Evolutionary conservation across 2,113 vertebrate species (phyloP), one percentile per base, ranked within the genome.

Genomic region (Charina bottae): DNA sequence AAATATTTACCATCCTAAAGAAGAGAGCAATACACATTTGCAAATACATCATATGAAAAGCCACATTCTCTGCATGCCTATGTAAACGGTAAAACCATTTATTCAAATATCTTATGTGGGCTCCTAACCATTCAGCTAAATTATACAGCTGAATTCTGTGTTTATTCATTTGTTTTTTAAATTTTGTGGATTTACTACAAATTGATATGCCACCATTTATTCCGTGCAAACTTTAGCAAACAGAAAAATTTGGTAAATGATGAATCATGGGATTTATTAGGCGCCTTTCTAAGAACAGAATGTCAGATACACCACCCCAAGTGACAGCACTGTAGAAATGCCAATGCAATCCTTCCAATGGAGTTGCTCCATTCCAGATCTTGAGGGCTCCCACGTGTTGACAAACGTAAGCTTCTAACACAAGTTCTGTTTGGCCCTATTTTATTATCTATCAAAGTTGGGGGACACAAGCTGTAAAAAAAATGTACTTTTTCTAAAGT

Each of bases 91-190:
- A 68, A 87, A 37, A 23, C 84, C 49, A 42, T 55, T 87, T 42
- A 68, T 62, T 85, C 90, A 62, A 85, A 26, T 86, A 55, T 68
- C 37, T 90, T 78, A 26, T 28, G 87, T 42, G 24, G 55, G 33
- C 2, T 72, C 33, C 85, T 58, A 87, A 55, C 62, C 23, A 72
- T 46, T 91, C 60, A 72, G 33, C 28, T 85, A 78, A 78, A 91
- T 26, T 26, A 72, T 53, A 64, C 24, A 42, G 33, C 85, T 91
- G 33, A 72, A 87, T 87, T 91, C 33, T 58, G 56, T 24, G 56
- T 87, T 87, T 59, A 84, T 72, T 91, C n/a, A 87, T 64, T 87
- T 72, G 24, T 62, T 7, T 72, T 37, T 56, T 91, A 72, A 91
- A 91, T 33, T 23, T 19, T 28, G 24, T 91, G 33, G 56, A 87